phyloP scores from a whole-genome alignment of 2,888 invertebrate genomes.

The Nephrocerus scutellatus region DNA sequence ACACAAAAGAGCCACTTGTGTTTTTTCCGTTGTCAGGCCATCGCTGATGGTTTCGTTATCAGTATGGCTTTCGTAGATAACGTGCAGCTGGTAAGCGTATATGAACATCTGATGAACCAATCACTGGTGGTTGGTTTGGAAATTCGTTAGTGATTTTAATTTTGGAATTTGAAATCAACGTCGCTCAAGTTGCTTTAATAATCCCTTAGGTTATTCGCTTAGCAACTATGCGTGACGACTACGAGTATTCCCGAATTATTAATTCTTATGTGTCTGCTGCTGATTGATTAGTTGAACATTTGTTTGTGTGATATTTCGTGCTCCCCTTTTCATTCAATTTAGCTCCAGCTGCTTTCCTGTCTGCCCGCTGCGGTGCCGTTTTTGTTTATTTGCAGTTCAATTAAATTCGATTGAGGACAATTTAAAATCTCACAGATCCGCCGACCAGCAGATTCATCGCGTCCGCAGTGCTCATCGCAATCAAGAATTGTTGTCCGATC shows the following conservation, averaged over 20 bases:
- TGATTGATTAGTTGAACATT: conserved; percentile 23
- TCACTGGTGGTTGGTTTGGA: too few relatives aligned
- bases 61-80: too few relatives aligned
- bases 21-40: too few relatives aligned
- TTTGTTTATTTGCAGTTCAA: conserved; percentile 26
- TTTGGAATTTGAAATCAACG: too few relatives aligned
- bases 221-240: too few relatives aligned
- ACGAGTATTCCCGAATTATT: conserved; percentile 14
- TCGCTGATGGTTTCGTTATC: too few relatives aligned
- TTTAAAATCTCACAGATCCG: conserved; percentile 27
- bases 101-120: too few relatives aligned
- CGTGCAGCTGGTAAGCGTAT: too few relatives aligned
- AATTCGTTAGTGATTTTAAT: too few relatives aligned
- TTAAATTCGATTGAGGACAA: conserved; percentile 39
- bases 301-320: conserved; percentile 9
- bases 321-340: conserved; percentile 7
- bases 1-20: too few relatives aligned
- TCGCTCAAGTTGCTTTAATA: too few relatives aligned
- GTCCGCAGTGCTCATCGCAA: not conserved
- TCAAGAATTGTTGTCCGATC: not conserved
- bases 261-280: conserved; percentile 17
- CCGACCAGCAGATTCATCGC: not conserved
- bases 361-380: conserved; percentile 26
- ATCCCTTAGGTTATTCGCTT: too few relatives aligned
- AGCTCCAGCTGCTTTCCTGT: conserved; percentile 4